Percentiles rank a stretch among this genome's conserved stretches.
Conservation (phyloP, 2,888 invertebrate genomes). For the Lamproptera curius region DNA sequence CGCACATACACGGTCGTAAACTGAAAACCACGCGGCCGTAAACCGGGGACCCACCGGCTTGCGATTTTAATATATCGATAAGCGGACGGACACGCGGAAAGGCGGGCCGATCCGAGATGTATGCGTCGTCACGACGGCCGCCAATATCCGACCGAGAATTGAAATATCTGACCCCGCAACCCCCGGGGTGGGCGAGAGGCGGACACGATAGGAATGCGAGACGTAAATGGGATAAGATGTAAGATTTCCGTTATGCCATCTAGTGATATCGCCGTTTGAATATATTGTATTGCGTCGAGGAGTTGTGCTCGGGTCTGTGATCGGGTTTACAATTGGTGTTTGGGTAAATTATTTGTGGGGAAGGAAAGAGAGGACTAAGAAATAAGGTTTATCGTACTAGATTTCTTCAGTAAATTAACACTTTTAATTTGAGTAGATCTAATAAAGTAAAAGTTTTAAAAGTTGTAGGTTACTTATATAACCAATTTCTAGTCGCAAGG, state of each 20-base stretch:
- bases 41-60: constrained; percentile 22
- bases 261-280: constrained; percentile 14
- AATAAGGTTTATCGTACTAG: too few relatives aligned
- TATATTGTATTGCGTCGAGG: not conserved
- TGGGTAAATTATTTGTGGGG: too few relatives aligned
- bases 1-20: not conserved
- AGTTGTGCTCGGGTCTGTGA: too few relatives aligned
- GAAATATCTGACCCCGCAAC: constrained; percentile 70
- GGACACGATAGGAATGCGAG: constrained; percentile 19
- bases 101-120: constrained; percentile 57
- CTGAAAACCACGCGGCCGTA: constrained; percentile 47
- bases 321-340: too few relatives aligned
- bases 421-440: too few relatives aligned
- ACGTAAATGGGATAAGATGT: constrained; percentile 20
- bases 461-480: too few relatives aligned
- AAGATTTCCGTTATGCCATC: constrained; percentile 21
- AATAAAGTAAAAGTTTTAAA: too few relatives aligned
- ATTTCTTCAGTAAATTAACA: too few relatives aligned
- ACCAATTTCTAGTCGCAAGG: too few relatives aligned
- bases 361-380: too few relatives aligned
- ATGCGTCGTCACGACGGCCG: constrained; percentile 69
- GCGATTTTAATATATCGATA: constrained; percentile 70
- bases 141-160: constrained; percentile 75
- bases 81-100: constrained; percentile 42
- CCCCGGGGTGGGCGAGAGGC: constrained; percentile 3